Evolutionary conservation across 1,140 invertebrate species (phyloP), one percentile per base, ranked within the genome.

Genomic region (Nasonia vitripennis): DNA sequence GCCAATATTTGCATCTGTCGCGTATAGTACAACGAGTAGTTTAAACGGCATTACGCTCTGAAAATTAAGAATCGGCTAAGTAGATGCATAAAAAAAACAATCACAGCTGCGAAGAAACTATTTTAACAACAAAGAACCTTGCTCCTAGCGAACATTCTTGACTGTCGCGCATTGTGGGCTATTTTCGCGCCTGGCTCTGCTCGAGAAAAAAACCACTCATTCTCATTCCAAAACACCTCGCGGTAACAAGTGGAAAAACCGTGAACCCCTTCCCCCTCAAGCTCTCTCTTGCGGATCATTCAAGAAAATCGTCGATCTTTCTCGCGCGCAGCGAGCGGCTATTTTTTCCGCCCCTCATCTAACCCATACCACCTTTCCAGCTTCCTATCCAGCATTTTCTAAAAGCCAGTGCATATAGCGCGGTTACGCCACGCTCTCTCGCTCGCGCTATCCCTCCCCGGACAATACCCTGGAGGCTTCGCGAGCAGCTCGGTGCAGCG

Each of bases 301-400:
- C 12, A 55, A 27, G 48, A 82, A 82, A 82, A 82, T 82, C 48
- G 71, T 2, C 23, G 41, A 37, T 34, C n/a, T 6, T 45, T 6
- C 34, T 12, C 20, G 12, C 3, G 9, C n/a, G 7, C 74, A 23
- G 14, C 48, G 51, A 41, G 34, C 31, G 34, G 48, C 34, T 14
- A 45, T 51, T 20, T 62, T 79, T 79, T 79, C 31, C 62, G 55
- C 31, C 51, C 77, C 77, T 55, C 68, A 27, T 17, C 34, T 6
- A 37, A 20, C 0, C 11, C 74, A 37, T 67, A 67, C 17, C 62
- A n/a, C 17, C 73, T n/a, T 34, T 75, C 20, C 73, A 31, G 27
- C 83, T 84, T 84, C 83, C 83, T 79, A 62, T 20, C 3, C 17
- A 37, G 9, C 41, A 37, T 84, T 84, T 84, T 78, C 67, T 55